Evolutionary conservation across 2,888 invertebrate genomes (phyloP), one percentile per base, ranked within the genome.

Genomic region (Dichetophora obliterata): DNA sequence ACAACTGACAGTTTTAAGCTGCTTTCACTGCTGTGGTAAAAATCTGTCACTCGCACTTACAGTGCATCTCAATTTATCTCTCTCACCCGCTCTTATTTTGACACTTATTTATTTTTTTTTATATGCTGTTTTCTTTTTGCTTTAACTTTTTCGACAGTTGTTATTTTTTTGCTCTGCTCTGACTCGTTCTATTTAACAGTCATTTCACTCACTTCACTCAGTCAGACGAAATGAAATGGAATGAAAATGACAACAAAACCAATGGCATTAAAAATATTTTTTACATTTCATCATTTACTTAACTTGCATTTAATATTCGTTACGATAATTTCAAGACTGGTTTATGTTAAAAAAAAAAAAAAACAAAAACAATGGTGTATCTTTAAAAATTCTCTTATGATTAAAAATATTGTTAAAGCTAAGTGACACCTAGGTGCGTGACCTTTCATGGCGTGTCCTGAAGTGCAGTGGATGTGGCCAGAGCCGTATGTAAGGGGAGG

Each of bases 1-100:
- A 65, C n/a, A 66, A 66, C 5, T 52, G 54, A 52, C 70, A 70
- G 54, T 19, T 70, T 9, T 34, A 68, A 68, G 50, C 50, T 68
- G 68, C 6, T 43, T 11, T n/a, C 66, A 37, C 43, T 22, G 16
- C 27, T 24, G 50, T 27, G 24, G 68, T 27, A 50, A 68, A 68
- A 43, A 43, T 43, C 11, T 43, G 11, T 43, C 43, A 11, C 11
- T 11, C 43, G 14, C 43, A 43, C 43, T 43, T 3, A 37, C 8
- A 57, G 11, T 5, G 1, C 11, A 9, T 19, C 8, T 54, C 5
- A 5, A 57, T 57, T 11, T n/a, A n/a, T 19, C 61, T 24, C 61
- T 61, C 24, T 61, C 61, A 2, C 34, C n/a, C 19, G 9, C 37
- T 63, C 63, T 63, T 34, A 3, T 34, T n/a, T 34, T 65, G 19